Evolutionary conservation across 2,797 vertebrate genomes (phyloP).

Genomic region (Anabas testudineus): DNA sequence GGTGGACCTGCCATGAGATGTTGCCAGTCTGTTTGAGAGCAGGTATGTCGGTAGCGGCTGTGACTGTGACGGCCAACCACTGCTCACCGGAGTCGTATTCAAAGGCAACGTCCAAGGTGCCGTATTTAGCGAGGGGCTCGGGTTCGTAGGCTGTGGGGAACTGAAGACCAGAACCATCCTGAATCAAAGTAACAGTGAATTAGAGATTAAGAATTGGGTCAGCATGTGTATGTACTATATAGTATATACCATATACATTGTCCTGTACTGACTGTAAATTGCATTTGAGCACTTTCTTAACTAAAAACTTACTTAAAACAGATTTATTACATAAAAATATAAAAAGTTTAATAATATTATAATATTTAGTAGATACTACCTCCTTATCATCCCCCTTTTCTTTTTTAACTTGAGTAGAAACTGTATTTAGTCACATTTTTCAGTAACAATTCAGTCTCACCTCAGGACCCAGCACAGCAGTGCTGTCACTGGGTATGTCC

Average conservation of each 20-base stretch:
- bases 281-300: too few species aligned
- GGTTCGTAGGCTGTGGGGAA: constrained; percentile 94
- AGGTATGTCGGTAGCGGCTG: constrained; percentile 97
- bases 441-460: constrained; percentile 71
- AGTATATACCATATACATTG: too few species aligned
- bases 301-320: too few species aligned
- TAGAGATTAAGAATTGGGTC: not conserved
- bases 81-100: constrained; percentile 96
- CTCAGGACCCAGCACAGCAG: constrained; percentile 93
- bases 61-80: constrained; percentile 96
- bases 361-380: too few species aligned
- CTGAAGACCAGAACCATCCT: constrained; percentile 89
- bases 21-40: constrained; percentile 93
- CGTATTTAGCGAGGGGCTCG: constrained; percentile 94
- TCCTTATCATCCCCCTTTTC: too few species aligned
- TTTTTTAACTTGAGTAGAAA: too few species aligned
- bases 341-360: too few species aligned
- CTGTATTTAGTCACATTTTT: too few species aligned
- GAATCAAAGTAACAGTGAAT: constrained; percentile 11
- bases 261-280: too few species aligned
- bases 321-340: too few species aligned
- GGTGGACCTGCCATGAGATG: constrained; percentile 98
- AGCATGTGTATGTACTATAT: too few species aligned
- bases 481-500: constrained; percentile 96
- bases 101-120: constrained; percentile 97